Percentiles rank a stretch among this genome's conserved stretches.
Evolutionary conservation across 2,888 invertebrate genomes (phyloP).

Genomic region (Ceratothoa steindachneri): DNA sequence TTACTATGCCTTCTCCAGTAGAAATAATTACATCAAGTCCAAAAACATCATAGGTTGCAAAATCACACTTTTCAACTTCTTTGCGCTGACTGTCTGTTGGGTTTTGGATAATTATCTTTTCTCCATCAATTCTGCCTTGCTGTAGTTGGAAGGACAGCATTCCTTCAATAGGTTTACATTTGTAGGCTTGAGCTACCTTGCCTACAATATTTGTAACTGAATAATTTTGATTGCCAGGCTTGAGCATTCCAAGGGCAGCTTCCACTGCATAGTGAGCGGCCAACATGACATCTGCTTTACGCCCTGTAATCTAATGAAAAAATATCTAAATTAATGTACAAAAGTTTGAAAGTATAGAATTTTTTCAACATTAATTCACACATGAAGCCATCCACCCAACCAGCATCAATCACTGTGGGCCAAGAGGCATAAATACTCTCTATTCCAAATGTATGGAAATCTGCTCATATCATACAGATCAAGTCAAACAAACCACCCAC

Average conservation of each 20-base stretch:
- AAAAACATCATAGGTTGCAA: slow-evolving; percentile 95
- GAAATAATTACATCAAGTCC: slow-evolving; percentile 97
- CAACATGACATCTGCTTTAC: slow-evolving; percentile 87
- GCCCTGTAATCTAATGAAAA: slow-evolving; percentile 63
- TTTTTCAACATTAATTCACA: not conserved
- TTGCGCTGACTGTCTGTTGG: slow-evolving; percentile 94
- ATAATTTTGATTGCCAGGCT: slow-evolving; percentile 68
- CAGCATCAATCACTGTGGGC: not conserved
- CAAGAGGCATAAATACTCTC: too few relatives aligned
- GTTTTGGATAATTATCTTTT: slow-evolving; percentile 95
- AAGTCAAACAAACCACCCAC: too few relatives aligned
- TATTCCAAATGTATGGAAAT: too few relatives aligned
- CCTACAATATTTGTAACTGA: slow-evolving; percentile 86
- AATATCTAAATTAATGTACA: not conserved
- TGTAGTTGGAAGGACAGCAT: slow-evolving; percentile 93
- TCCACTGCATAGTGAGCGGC: slow-evolving; percentile 95
- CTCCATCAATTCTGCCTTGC: slow-evolving; percentile 89
- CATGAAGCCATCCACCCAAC: not conserved
- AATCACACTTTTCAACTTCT: slow-evolving; percentile 92
- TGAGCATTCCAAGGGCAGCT: slow-evolving; percentile 85
- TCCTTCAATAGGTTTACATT: slow-evolving; percentile 96
- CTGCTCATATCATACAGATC: too few relatives aligned
- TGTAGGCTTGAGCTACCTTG: slow-evolving; percentile 85
- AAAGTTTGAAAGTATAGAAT: too few relatives aligned
- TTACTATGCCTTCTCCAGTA: slow-evolving; percentile 86